Base-by-base conservation (phyloP, 2,113 vertebrate genomes). In the Vanacampus margaritifer region DNA sequence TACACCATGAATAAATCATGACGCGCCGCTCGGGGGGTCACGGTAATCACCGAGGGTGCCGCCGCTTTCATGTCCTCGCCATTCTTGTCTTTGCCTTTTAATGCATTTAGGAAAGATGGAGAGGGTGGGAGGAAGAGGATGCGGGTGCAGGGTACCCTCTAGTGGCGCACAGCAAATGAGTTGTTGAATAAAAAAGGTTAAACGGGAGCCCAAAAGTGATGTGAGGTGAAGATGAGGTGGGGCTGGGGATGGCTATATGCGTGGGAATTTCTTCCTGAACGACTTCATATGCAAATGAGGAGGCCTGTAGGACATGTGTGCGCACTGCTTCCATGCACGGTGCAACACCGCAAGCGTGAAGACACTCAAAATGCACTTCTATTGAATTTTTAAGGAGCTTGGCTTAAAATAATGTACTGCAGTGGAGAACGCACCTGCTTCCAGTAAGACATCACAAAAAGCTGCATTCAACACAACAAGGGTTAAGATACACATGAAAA, bases 131-230 rank as follows among this genome's bases (percentile, higher is more conserved):
- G 17, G 35, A 39, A 24, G 60, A 21, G 37, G 23, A 62, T 39
- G 35, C 36, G n/a, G 36, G 36, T 17, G 39, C 86, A 89, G 84
- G 86, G 67, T 86, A 79, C 86, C 89, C 86, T 88, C 85, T 90
- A 89, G 86, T 81, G 86, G 89, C 80, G 67, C 76, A 6, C 74
- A 80, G 71, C 36, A 48, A 78, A 71, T 69, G 80, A 85, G 78
- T 83, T 77, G 71, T 71, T 62, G 80, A 71, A 72, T 84, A 72
- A 82, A 79, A 61, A 64, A 75, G 79, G 74, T 43, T 66, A 63
- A 79, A 71, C 35, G 48, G 71, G 65, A 69, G 48, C 58, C 16
- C n/a, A 56, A 62, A 69, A 78, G 23, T 45, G 73, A 80, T 59
- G 69, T 54, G 63, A 69, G 68, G 66, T 70, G 67, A 75, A 71